Evolutionary conservation across 2,797 vertebrate species (phyloP).

Genomic region (Acrossocheilus fasciatus): DNA sequence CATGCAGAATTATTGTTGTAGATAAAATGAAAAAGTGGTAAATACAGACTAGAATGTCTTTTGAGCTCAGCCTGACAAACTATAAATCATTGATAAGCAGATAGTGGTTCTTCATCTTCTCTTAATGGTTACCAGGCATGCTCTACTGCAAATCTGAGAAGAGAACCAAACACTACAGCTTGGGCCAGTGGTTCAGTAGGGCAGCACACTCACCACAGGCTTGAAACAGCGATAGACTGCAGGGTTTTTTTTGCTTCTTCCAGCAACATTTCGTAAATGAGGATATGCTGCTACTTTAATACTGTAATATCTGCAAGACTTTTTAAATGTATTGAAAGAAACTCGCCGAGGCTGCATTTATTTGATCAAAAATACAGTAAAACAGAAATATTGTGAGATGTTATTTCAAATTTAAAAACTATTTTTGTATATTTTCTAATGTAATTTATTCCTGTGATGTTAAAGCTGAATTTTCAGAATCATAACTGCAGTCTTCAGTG

Average conservation of each 20-base stretch:
- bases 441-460: not conserved
- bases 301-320: not conserved
- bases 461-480: not conserved
- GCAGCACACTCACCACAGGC: not conserved
- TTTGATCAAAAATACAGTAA: not conserved
- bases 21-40: constrained; percentile 1
- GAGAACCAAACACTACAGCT: constrained; percentile 32
- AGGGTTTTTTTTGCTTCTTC: not conserved
- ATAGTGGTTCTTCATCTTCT: constrained; percentile 34
- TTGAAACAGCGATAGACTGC: not conserved
- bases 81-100: constrained; percentile 59
- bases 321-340: not conserved
- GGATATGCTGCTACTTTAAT: not conserved
- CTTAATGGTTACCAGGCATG: constrained; percentile 46
- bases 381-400: not conserved
- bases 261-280: not conserved
- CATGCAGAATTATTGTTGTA: constrained; percentile 28
- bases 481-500: not conserved
- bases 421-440: not conserved
- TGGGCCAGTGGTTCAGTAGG: constrained; percentile 10
- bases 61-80: constrained; percentile 41
- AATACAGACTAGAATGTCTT: constrained; percentile 39
- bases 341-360: not conserved
- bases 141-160: constrained; percentile 1
- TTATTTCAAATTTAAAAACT: too few species aligned